Conservation (phyloP, 2,888 invertebrate species). For the Salpingus planirostris region DNA sequence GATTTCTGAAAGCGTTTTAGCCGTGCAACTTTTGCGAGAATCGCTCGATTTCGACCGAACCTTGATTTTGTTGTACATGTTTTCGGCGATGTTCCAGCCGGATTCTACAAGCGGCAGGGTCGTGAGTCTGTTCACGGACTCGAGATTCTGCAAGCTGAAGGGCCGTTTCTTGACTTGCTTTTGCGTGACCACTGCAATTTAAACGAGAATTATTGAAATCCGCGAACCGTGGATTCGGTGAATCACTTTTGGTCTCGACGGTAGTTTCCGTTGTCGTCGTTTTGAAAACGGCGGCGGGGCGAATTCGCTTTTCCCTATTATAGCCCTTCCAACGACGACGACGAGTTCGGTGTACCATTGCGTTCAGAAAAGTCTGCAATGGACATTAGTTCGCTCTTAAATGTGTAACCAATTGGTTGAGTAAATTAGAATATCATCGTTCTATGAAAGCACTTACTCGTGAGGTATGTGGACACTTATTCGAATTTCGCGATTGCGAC, state of each 20-base stretch:
- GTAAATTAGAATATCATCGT: too few relatives aligned
- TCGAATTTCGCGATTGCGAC: too few relatives aligned
- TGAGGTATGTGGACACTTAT: too few relatives aligned
- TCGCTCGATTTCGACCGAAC: slow-evolving; percentile 38
- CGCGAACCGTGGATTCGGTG: background rate
- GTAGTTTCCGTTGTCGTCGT: slow-evolving; percentile 2
- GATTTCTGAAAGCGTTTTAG: slow-evolving; percentile 45
- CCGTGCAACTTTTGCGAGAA: background rate
- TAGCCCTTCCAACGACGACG: slow-evolving; percentile 2
- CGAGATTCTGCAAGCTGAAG: slow-evolving; percentile 43
- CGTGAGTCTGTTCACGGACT: slow-evolving; percentile 66
- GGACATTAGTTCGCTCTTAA: background rate
- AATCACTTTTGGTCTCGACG: slow-evolving; percentile 1
- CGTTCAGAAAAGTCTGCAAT: background rate
- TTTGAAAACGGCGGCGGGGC: background rate
- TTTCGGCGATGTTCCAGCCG: slow-evolving; percentile 64
- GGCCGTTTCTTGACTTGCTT: slow-evolving; percentile 17
- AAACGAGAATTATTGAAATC: background rate
- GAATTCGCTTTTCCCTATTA: too few relatives aligned
- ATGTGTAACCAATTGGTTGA: too few relatives aligned
- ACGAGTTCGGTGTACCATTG: slow-evolving; percentile 3
- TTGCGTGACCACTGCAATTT: slow-evolving; percentile 6
- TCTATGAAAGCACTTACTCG: too few relatives aligned
- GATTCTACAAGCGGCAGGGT: slow-evolving; percentile 77
- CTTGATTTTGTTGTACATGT: slow-evolving; percentile 67